Conservation (phyloP, 1,140 invertebrate genomes). For the Macrobrachium rosenbergii region DNA sequence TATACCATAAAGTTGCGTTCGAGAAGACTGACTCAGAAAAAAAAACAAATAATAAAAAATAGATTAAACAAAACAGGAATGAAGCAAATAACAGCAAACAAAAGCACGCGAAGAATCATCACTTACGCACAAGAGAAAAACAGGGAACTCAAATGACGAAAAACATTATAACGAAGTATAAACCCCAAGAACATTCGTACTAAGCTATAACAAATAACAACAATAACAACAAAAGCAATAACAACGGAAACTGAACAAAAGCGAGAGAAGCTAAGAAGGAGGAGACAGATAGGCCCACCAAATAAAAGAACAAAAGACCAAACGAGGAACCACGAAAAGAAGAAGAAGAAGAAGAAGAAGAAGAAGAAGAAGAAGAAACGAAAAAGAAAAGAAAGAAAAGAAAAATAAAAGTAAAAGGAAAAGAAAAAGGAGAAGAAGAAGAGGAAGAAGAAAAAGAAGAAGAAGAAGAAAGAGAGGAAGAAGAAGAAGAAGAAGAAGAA, state of each 20-base stretch:
- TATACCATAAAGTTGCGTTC: background rate
- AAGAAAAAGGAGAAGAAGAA: slow-evolving; percentile 1
- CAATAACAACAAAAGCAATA: slow-evolving; percentile 1
- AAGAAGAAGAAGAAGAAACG: background rate
- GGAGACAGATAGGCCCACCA: background rate
- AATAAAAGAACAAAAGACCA: background rate
- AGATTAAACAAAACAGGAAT: background rate
- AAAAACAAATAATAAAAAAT: background rate
- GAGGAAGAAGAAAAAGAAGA: background rate
- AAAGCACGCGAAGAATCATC: no score
- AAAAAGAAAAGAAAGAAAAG: no score
- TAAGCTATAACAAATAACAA: background rate
- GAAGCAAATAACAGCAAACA: slow-evolving; percentile 4
- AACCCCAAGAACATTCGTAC: no score
- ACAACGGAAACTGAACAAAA: background rate
- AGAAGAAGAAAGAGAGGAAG: no score
- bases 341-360: background rate
- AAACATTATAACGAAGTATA: no score
- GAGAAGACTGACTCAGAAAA: background rate
- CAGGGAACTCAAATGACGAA: no score
- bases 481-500: slow-evolving; percentile 4
- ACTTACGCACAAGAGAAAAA: no score
- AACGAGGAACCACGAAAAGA: background rate
- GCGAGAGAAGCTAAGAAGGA: slow-evolving; percentile 6
- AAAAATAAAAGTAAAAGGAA: no score